Percentiles rank a stretch among this genome's conserved stretches.
These are phyloP conservation scores for Maniola hyperantus DNA, from an alignment of 2,888 invertebrate genomes.

Conservation along the genomic window DNA sequence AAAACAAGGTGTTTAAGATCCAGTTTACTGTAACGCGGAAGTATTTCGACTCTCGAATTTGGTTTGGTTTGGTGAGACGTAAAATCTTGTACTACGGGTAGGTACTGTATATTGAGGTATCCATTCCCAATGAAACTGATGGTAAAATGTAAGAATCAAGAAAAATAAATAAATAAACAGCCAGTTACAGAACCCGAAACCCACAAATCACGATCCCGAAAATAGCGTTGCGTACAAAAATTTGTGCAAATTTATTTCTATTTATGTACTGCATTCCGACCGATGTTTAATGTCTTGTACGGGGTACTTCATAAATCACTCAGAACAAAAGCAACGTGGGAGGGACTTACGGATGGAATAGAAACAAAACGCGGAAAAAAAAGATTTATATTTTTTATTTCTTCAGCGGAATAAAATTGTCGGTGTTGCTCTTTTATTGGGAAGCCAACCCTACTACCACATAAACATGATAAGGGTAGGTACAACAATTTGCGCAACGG, in stretches of 20 bases:
- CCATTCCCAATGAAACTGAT: no score
- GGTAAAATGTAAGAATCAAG: no score
- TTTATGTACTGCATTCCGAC: constrained; percentile 45
- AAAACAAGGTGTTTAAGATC: no score
- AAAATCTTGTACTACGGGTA: no score
- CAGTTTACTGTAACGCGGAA: no score
- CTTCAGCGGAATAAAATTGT: constrained; percentile 48
- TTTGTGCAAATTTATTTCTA: constrained; percentile 44
- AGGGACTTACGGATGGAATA: constrained; percentile 22
- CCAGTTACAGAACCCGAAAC: constrained; percentile 7
- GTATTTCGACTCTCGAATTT: no score
- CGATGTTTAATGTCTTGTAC: constrained; percentile 51
- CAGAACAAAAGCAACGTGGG: constrained; percentile 35
- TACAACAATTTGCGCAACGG: background rate
- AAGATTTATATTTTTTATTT: constrained; percentile 53
- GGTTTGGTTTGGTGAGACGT: no score
- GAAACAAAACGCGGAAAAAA: constrained; percentile 55
- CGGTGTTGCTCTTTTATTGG: constrained; percentile 51
- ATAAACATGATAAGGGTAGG: background rate
- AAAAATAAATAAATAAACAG: background rate
- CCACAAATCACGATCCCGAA: constrained; percentile 18
- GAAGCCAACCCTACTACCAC: constrained; percentile 45
- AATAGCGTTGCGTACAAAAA: constrained; percentile 22
- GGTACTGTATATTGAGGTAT: no score
- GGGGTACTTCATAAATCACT: constrained; percentile 50